Base-by-base conservation (phyloP, 2,888 invertebrate genomes). In the Hipparchia sbordonii region DNA sequence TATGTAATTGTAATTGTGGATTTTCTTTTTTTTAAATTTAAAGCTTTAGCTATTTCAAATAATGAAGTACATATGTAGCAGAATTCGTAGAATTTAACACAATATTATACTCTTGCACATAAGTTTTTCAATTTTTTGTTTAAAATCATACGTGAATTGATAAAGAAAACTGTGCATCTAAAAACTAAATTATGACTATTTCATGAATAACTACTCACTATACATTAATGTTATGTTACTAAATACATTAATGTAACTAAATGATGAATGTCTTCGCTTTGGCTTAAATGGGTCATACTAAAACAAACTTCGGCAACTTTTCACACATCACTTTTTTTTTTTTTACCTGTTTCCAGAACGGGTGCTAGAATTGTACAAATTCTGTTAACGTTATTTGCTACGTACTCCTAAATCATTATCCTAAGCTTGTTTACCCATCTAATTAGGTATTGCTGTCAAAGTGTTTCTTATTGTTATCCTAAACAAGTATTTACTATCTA, bases 281-380 rank as follows among this genome's bases (percentile, higher is more conserved):
- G 46, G 4, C 48, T 48, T 4, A 65, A 23, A 65, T 52, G 33
- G 12, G 2, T 52, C 8, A 12, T 5, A 10, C 6, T n/a, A 23
- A 23, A 51, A 62, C 48, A 46, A 62, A 46, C 45, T 6, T 0
- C 52, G 33, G n/a, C 12, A 6, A 52, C 12, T 12, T 65, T 23
- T 33, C 33, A 48, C 65, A 65, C 65, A 33, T 51, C n/a, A 13
- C 7, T 23, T 51, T 33, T 63, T 5, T 9, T 9, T 13, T 5
- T 1, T 65, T 65, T 65, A 65, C 52, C 65, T 65, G 65, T 12
- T 23, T 65, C 65, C 65, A 33, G 3, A 65, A 33, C 33, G 63
- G 51, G 10, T 12, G 52, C 65, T 65, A 52, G 12, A 65, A 52
- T 23, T 1, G 65, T 10, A 52, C 23, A 65, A 65, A 63, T 12